These are phyloP conservation scores for Labeo rohita DNA, from an alignment of 2,113 vertebrate genomes.

Conservation along the genomic window DNA sequence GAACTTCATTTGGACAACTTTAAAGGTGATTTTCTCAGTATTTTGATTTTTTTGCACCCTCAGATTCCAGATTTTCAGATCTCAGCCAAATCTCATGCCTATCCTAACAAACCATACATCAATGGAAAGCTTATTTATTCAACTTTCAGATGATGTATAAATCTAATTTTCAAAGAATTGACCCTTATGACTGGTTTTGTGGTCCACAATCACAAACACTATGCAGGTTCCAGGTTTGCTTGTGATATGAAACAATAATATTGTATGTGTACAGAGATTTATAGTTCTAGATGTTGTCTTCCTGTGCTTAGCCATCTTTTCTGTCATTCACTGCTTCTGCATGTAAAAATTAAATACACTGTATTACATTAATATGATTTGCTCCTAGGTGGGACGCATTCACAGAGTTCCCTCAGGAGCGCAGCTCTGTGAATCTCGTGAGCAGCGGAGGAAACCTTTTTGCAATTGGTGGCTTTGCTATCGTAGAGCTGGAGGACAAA, in stretches of 20 bases:
- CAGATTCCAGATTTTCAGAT: no score
- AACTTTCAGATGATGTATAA: no score
- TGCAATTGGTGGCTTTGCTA: constrained; percentile 95
- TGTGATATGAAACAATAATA: neutral
- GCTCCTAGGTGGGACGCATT: constrained; percentile 87
- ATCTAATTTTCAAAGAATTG: no score
- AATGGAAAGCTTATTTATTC: no score
- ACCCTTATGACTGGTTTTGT: no score
- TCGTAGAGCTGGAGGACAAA: constrained; percentile 90
- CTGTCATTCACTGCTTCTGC: neutral
- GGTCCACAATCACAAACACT: no score
- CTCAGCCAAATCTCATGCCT: no score
- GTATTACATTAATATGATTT: neutral
- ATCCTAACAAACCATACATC: no score
- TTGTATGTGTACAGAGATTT: neutral
- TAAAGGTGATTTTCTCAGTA: no score
- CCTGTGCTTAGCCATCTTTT: neutral
- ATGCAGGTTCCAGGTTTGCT: neutral
- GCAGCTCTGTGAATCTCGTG: constrained; percentile 92
- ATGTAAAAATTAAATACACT: neutral
- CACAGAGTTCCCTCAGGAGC: constrained; percentile 95
- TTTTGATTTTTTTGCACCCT: no score
- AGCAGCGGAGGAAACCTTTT: constrained; percentile 83
- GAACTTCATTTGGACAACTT: no score
- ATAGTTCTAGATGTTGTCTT: neutral